Evolutionary conservation across 1,140 invertebrate genomes (phyloP).

Genomic region (Drosophila chauvacae): DNA sequence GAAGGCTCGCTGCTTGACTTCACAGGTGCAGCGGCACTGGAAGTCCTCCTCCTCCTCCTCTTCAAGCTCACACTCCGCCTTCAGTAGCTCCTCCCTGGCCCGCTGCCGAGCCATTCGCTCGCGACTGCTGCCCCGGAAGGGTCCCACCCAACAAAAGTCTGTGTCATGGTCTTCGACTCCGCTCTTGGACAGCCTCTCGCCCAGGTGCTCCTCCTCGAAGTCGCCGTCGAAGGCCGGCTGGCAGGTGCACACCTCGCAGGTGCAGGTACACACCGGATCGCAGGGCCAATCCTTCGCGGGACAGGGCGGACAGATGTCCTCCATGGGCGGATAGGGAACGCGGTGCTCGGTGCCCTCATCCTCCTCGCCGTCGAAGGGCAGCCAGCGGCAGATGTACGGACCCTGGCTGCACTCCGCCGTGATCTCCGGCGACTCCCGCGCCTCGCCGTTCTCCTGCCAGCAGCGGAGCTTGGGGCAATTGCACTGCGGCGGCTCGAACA

Average conservation of each 20-base stretch:
- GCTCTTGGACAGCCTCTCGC: conserved; percentile 28
- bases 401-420: conserved; percentile 74
- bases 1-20: conserved; percentile 27
- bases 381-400: conserved; percentile 70
- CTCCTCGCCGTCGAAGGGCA: conserved; percentile 48
- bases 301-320: conserved; percentile 50
- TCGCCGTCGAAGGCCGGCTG: conserved; percentile 9
- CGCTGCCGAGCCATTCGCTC: background rate
- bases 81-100: background rate
- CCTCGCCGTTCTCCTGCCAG: conserved; percentile 7
- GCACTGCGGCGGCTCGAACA: conserved; percentile 19
- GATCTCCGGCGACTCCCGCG: conserved; percentile 39
- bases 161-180: conserved; percentile 67
- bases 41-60: conserved; percentile 5
- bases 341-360: conserved; percentile 41
- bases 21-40: conserved; percentile 39
- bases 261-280: conserved; percentile 63
- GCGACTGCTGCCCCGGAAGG: conserved; percentile 39
- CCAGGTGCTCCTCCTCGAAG: conserved; percentile 51
- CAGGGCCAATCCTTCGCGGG: conserved; percentile 19
- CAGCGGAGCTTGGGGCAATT: conserved; percentile 45
- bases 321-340: conserved; percentile 46
- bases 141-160: conserved; percentile 63
- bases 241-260: conserved; percentile 57
- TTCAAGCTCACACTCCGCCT: background rate